phyloP scores from a whole-genome alignment of 2,888 invertebrate species.

The Ennomos erosarius region DNA sequence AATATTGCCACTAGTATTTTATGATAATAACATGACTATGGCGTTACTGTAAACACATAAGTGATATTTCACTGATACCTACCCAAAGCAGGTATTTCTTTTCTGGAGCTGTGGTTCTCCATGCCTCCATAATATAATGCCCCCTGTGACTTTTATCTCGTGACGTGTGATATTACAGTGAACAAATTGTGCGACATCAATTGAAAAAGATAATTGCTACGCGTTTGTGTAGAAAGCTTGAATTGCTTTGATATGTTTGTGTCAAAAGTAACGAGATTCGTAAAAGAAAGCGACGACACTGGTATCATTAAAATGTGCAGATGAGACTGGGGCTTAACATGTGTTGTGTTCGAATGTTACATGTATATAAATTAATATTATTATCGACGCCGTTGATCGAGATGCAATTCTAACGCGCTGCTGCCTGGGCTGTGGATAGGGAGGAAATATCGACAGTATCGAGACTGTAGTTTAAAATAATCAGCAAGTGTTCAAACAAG shows the following conservation, averaged over 20 bases:
- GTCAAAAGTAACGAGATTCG: conserved; percentile 20
- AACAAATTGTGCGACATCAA: conserved; percentile 40
- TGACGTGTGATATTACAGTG: conserved; percentile 38
- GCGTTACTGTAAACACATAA: too few relatives aligned
- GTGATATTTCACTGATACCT: conserved; percentile 9
- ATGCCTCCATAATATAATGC: conserved; percentile 17
- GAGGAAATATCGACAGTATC: conserved; percentile 10
- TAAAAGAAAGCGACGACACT: background rate
- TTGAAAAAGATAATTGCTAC: conserved; percentile 32
- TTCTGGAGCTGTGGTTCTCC: background rate
- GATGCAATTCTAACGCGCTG: conserved; percentile 57
- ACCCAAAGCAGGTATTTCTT: background rate
- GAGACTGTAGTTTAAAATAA: conserved; percentile 3
- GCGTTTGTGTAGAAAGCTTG: conserved; percentile 22
- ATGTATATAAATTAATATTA: conserved; percentile 76
- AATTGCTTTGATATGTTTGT: conserved; percentile 23
- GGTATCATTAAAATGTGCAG: too few relatives aligned
- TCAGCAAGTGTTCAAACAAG: too few relatives aligned
- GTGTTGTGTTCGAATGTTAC: too few relatives aligned
- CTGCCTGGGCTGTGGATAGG: conserved; percentile 41
- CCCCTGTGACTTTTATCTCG: conserved; percentile 31
- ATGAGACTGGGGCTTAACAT: too few relatives aligned
- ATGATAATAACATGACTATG: too few relatives aligned
- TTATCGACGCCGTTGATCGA: conserved; percentile 64
- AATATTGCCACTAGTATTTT: too few relatives aligned